Evolutionary conservation across 2,888 invertebrate genomes (phyloP), one percentile per base, ranked within the genome.

Genomic region (Spodoptera exigua): DNA sequence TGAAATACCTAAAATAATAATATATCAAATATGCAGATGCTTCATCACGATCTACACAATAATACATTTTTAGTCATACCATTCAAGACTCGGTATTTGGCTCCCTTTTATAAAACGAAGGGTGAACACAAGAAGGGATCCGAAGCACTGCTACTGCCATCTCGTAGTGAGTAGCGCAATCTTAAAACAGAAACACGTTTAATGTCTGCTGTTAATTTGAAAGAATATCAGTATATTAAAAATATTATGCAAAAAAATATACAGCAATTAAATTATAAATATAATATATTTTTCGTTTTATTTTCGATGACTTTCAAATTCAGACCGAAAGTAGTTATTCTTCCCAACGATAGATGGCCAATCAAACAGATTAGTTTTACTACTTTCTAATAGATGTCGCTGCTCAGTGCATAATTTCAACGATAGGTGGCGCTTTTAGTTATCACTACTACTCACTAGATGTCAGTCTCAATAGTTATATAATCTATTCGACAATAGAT

Each of bases 341-440:
- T 75, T 69, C 41, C 76, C 32, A 5, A 9, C 61, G 41, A 13
- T 41, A 84, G 84, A 74, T 73, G 79, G 45, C 76, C 40, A 13
- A 40, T 0, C 11, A 1, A n/a, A 12, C 10, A 0, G 3, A 12
- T 21, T 60, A 61, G 44, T 62, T 36, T 21, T 11, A 13, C 7
- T 11, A 7, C 21, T 52, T 7, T 0, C 4, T 27, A 9, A 51
- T 49, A 84, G 86, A 74, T 65, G 78, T 48, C 76, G 47, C 34
- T 54, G 7, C 43, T 41, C 36, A 43, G 4, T 41, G 34, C 10
- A 0, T 0, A 43, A 46, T 59, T 14, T 61, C 0, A 1, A 1
- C 34, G 36, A 53, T 47, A 84, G 87, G 75, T 76, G 79, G 57
- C 74, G 41, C 5, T 62, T 43, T 39, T 43, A 0, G 9, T 21